phyloP scores from a whole-genome alignment of 2,797 vertebrate species.

The Chaenodraco wilsoni region DNA sequence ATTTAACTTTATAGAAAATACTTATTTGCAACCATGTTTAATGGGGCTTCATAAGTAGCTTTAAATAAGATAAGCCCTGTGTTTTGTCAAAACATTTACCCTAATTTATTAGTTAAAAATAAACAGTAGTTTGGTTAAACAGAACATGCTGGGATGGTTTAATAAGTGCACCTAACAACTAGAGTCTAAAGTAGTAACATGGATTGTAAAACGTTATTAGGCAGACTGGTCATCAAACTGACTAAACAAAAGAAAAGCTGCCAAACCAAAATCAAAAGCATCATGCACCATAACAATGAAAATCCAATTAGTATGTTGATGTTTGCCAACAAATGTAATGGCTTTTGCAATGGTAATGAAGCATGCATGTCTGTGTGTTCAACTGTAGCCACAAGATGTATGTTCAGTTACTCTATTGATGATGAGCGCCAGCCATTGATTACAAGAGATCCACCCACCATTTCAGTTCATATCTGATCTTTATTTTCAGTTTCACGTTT shows the following conservation, averaged over 20 bases:
- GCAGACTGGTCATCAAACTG: background rate
- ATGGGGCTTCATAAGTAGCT: background rate
- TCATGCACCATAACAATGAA: background rate
- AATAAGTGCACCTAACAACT: background rate
- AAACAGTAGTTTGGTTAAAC: background rate
- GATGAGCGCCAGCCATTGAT: no score
- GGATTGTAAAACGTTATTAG: background rate
- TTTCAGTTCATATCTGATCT: background rate
- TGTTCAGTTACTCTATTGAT: no score
- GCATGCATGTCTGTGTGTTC: background rate
- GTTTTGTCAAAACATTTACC: no score
- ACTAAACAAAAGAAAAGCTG: conserved; percentile 12
- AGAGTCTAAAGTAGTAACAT: background rate
- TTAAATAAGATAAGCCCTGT: background rate
- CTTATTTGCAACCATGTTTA: background rate
- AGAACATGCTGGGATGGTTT: background rate
- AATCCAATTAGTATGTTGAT: no score
- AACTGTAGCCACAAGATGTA: no score
- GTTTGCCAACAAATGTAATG: conserved; percentile 1
- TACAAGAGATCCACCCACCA: no score
- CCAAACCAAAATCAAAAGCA: conserved; percentile 25
- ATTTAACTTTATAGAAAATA: background rate
- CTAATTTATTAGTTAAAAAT: background rate
- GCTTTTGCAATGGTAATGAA: background rate
- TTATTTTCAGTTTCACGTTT: background rate